Evolutionary conservation across 2,888 invertebrate species (phyloP).

Genomic region (Calameuta pallipes): DNA sequence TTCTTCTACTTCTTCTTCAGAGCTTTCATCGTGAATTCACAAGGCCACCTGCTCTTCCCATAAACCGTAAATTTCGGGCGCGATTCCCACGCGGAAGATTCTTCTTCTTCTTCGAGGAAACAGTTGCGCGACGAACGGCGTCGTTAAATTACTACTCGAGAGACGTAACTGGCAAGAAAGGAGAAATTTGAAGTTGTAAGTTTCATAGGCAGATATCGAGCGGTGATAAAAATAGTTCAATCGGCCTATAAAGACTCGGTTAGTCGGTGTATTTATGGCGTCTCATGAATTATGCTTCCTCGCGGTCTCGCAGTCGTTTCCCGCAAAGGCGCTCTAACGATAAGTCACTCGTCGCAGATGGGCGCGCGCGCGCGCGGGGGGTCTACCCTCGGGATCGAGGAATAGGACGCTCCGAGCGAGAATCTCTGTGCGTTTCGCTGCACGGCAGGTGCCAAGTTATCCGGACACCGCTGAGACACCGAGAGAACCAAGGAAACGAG

Average conservation of each 20-base stretch:
- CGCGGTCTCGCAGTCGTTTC: not conserved
- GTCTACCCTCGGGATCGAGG: not conserved
- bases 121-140: too few species aligned
- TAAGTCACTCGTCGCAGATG: not conserved
- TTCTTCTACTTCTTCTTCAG: too few species aligned
- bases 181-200: conserved; percentile 38
- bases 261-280: conserved; percentile 27
- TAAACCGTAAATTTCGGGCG: too few species aligned
- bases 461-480: not conserved
- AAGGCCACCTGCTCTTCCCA: too few species aligned
- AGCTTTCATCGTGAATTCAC: too few species aligned
- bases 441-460: too few species aligned
- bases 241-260: conserved; percentile 34
- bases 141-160: too few species aligned
- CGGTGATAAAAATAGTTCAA: conserved; percentile 52
- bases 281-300: not conserved
- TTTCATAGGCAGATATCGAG: conserved; percentile 53
- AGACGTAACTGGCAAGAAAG: conserved; percentile 29
- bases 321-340: not conserved
- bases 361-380: too few species aligned
- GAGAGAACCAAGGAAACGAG: not conserved
- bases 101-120: too few species aligned
- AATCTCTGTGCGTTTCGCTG: too few species aligned
- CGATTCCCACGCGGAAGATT: too few species aligned
- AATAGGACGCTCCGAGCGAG: not conserved